phyloP scores from a whole-genome alignment of 2,113 vertebrate species.

The Tetraodon nigroviridis region DNA sequence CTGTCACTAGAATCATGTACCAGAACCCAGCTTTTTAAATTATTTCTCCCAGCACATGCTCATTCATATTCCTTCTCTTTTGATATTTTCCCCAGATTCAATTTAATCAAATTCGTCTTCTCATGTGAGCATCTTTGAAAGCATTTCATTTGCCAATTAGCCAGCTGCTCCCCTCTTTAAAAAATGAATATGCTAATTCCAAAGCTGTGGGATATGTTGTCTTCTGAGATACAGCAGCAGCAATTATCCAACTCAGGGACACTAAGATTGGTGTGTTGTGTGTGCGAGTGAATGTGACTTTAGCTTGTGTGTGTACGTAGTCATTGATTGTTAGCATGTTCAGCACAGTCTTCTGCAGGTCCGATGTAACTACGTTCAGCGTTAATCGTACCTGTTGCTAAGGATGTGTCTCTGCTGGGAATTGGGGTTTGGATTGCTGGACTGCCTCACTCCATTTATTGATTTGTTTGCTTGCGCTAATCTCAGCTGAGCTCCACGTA shows the following conservation, averaged over 20 bases:
- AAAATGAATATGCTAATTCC: slow-evolving; percentile 71
- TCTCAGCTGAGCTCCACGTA: slow-evolving; percentile 39
- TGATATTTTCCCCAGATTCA: slow-evolving; percentile 57
- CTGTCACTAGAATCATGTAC: slow-evolving; percentile 29
- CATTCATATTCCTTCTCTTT: slow-evolving; percentile 46
- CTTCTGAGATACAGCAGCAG: slow-evolving; percentile 52
- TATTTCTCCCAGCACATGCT: background rate
- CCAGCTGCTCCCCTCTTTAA: slow-evolving; percentile 65
- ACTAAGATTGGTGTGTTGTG: slow-evolving; percentile 19
- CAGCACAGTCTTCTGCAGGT: background rate
- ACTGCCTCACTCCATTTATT: slow-evolving; percentile 29
- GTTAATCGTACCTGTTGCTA: background rate
- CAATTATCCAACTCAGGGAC: slow-evolving; percentile 56
- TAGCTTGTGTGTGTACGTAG: background rate
- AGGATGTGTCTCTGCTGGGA: slow-evolving; percentile 19
- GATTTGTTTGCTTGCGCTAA: slow-evolving; percentile 53
- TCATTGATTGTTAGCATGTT: background rate
- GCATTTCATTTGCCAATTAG: slow-evolving; percentile 71
- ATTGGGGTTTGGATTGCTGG: background rate
- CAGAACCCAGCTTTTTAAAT: slow-evolving; percentile 23
- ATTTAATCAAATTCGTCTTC: slow-evolving; percentile 65
- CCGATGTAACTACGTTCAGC: background rate
- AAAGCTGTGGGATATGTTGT: slow-evolving; percentile 65
- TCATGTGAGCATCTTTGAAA: slow-evolving; percentile 62
- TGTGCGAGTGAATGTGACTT: slow-evolving; percentile 12